Evolutionary conservation across 37 sponge, comb jelly and placozoan species (phyloP).

Genomic region (Spongilla lacustris): DNA sequence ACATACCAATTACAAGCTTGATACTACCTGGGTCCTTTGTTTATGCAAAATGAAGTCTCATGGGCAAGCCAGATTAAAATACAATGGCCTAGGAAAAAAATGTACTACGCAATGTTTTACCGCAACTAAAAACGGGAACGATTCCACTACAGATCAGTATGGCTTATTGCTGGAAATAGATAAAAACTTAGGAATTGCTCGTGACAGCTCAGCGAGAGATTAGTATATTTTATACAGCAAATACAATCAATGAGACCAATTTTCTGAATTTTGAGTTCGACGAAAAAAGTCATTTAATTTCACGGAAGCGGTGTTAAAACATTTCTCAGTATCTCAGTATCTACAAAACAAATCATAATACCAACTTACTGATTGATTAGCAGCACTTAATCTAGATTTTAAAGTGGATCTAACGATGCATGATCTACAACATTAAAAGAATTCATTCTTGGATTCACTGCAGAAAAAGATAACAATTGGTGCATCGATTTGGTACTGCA

Average conservation of each 20-base stretch:
- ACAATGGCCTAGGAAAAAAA: background rate
- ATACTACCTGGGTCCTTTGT: background rate
- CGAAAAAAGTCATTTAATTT: background rate
- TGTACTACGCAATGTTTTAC: background rate
- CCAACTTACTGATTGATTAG: no score
- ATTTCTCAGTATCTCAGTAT: no score
- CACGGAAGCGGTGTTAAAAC: background rate
- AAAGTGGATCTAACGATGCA: no score
- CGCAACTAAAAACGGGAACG: background rate
- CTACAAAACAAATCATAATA: no score
- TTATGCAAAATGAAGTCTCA: background rate
- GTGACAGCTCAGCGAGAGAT: background rate
- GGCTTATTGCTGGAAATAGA: background rate
- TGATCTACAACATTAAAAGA: no score
- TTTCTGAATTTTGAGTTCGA: background rate
- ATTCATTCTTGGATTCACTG: no score
- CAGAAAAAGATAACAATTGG: no score
- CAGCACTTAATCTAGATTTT: no score
- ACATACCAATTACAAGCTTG: background rate
- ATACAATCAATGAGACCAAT: background rate
- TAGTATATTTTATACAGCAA: background rate
- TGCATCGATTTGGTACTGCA: no score
- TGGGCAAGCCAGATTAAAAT: background rate
- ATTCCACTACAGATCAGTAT: background rate
- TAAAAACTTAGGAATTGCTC: background rate